Conservation (phyloP, 2,113 vertebrate species). For the Elgaria multicarinata region DNA sequence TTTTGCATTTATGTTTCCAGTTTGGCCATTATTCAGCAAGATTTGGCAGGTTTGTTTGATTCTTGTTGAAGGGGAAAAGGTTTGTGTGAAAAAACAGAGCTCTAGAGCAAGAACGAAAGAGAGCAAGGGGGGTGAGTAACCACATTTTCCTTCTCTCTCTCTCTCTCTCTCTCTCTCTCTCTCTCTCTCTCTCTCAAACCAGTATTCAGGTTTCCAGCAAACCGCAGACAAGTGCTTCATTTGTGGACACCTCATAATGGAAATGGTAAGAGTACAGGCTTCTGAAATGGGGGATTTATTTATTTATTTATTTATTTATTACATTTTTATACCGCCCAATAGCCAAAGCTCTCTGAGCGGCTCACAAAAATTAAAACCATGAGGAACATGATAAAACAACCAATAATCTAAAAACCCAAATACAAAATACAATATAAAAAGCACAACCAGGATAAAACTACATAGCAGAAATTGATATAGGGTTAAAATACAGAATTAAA, state of each 20-base stretch:
- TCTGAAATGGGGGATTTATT: fast-evolving
- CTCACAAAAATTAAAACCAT: too few species aligned
- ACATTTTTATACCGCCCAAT: too few species aligned
- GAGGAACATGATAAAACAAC: too few species aligned
- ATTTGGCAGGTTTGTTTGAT: neutral
- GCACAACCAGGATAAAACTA: too few species aligned
- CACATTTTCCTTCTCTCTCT: constrained; percentile 29
- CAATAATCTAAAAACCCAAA: too few species aligned
- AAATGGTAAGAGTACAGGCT: constrained; percentile 89
- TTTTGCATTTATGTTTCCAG: neutral
- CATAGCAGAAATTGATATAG: too few species aligned
- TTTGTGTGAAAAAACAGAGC: neutral
- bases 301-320: too few species aligned
- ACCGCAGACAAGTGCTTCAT: constrained; percentile 98
- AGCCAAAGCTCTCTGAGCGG: too few species aligned
- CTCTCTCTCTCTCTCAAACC: constrained; percentile 53
- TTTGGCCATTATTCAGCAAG: neutral
- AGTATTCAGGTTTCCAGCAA: constrained; percentile 99
- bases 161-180: constrained; percentile 40
- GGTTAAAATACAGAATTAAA: too few species aligned
- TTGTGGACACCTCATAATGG: constrained; percentile 99
- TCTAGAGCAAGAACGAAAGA: neutral
- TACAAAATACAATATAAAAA: too few species aligned
- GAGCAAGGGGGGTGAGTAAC: constrained; percentile 31
- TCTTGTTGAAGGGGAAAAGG: fast-evolving